Conservation (phyloP, 1,140 invertebrate species). For the Choristoneura fumiferana region DNA sequence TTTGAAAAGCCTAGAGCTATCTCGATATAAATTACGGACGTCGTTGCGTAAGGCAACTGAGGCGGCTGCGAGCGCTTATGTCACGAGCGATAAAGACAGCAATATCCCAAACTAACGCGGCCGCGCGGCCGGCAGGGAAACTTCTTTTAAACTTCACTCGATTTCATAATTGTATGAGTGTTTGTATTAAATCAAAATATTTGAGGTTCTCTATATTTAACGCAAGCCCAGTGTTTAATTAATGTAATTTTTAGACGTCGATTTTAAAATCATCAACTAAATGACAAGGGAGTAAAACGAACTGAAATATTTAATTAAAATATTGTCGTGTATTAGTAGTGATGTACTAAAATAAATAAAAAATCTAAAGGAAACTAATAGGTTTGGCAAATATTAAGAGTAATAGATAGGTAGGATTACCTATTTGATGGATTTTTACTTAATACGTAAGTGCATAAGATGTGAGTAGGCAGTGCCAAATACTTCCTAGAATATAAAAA, state of each 20-base stretch:
- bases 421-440: constrained; percentile 34
- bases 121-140: too few species aligned
- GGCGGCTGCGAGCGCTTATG: too few species aligned
- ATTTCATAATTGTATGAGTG: too few species aligned
- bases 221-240: constrained; percentile 29
- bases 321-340: constrained; percentile 49
- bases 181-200: constrained; percentile 21
- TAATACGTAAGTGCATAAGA: constrained; percentile 19
- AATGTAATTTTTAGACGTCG: constrained; percentile 36
- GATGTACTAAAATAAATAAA: constrained; percentile 42
- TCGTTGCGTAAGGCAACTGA: too few species aligned
- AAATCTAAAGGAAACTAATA: constrained; percentile 31
- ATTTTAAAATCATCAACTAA: constrained; percentile 41
- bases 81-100: too few species aligned
- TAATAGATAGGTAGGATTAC: constrained; percentile 25
- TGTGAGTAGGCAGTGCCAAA: constrained; percentile 13
- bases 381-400: constrained; percentile 23
- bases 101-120: too few species aligned
- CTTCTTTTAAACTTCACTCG: too few species aligned
- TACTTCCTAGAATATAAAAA: constrained; percentile 9
- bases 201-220: constrained; percentile 36
- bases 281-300: constrained; percentile 61
- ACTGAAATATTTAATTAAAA: constrained; percentile 56
- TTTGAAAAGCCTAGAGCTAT: too few species aligned
- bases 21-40: too few species aligned